Percentiles rank a stretch among this genome's conserved stretches.
phyloP scores from a whole-genome alignment of 2,113 vertebrate genomes.

The Pao palembangensis region DNA sequence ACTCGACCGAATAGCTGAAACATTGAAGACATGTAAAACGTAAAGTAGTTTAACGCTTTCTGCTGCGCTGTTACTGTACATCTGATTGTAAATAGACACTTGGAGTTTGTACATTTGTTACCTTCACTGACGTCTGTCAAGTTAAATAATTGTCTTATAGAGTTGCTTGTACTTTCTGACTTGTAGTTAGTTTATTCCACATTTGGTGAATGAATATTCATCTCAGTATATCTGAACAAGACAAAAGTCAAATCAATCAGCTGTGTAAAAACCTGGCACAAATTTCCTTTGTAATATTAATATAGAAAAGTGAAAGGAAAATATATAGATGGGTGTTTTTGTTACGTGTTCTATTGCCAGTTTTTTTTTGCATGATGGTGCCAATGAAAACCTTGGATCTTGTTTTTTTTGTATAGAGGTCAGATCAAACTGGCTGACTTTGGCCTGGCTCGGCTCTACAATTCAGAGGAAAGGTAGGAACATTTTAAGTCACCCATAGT shows the following conservation, averaged over 20 bases:
- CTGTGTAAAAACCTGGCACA: too few species aligned
- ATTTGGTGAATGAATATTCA: not conserved
- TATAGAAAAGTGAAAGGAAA: not conserved
- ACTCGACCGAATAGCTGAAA: too few species aligned
- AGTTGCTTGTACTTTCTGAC: not conserved
- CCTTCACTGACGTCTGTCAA: not conserved
- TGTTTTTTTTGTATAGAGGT: conserved; percentile 71
- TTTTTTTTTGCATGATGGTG: not conserved
- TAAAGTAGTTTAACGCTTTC: too few species aligned
- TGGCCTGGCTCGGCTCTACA: conserved; percentile 95
- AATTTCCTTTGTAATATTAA: too few species aligned
- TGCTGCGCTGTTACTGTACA: not conserved
- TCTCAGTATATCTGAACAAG: not conserved
- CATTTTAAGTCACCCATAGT: not conserved
- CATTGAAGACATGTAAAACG: too few species aligned
- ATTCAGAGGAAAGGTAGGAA: conserved; percentile 94
- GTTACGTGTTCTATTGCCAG: not conserved
- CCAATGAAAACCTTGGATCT: not conserved
- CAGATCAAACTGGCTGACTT: conserved; percentile 98
- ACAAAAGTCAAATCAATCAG: too few species aligned
- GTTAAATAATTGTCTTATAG: not conserved
- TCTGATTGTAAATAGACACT: not conserved
- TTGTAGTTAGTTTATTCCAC: not conserved
- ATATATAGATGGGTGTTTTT: not conserved
- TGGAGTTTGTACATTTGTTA: conserved; percentile 6